Percentiles rank a stretch among this genome's conserved stretches.
These are phyloP conservation scores for Catharus ustulatus DNA, from an alignment of 2,797 vertebrate species.

Conservation along the genomic window DNA sequence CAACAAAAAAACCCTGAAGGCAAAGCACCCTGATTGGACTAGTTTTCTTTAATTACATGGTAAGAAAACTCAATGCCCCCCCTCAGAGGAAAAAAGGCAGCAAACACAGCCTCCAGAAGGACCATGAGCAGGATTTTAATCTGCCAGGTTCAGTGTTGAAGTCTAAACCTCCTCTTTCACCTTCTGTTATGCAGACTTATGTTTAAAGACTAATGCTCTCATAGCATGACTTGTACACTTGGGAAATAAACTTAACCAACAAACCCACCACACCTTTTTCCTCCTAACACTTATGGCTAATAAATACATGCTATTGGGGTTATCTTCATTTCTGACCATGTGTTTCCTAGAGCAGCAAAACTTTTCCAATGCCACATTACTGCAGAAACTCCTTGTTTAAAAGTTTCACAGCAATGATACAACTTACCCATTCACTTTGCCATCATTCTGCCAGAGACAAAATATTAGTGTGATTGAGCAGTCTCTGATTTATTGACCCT, in stretches of 20 bases:
- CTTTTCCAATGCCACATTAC: background rate
- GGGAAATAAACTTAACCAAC: background rate
- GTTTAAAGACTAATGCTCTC: background rate
- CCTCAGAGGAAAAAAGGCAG: fast-evolving
- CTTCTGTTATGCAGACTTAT: background rate
- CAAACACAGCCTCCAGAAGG: background rate
- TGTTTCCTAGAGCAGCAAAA: background rate
- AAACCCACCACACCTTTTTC: background rate
- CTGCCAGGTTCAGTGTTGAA: background rate
- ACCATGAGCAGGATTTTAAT: background rate
- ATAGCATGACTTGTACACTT: background rate
- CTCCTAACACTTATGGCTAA: background rate
- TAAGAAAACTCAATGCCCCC: background rate
- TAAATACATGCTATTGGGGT: background rate
- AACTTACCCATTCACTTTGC: background rate
- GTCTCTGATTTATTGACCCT: background rate
- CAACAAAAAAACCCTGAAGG: background rate
- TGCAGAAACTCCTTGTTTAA: background rate
- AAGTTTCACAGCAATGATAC: background rate
- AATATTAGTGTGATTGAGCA: background rate
- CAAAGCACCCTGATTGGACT: background rate
- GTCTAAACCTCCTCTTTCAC: background rate
- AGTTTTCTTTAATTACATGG: background rate
- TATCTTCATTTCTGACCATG: background rate
- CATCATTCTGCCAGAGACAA: background rate